Evolutionary conservation across 2,888 invertebrate genomes (phyloP).

Genomic region (Morinoia aosen): DNA sequence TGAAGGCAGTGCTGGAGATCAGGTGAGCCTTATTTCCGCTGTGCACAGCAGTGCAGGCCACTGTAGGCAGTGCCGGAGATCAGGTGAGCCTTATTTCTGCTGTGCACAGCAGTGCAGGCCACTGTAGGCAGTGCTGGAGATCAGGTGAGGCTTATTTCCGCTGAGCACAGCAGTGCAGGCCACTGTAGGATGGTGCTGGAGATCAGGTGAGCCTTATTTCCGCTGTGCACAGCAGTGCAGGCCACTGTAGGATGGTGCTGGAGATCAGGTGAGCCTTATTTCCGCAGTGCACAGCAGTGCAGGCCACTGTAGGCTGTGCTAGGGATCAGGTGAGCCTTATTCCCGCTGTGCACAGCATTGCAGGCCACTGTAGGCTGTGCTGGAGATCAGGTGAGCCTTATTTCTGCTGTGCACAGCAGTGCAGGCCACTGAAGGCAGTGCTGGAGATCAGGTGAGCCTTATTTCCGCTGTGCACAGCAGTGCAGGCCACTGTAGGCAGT

Average conservation of each 20-base stretch:
- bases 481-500: background rate
- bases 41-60: background rate
- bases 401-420: background rate
- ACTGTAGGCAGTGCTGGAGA: background rate
- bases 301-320: background rate
- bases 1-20: background rate
- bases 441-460: conserved; percentile 15
- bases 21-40: background rate
- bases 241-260: background rate
- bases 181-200: background rate
- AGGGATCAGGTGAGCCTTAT: background rate
- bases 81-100: conserved; percentile 16
- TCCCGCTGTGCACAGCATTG: background rate
- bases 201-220: background rate
- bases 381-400: background rate
- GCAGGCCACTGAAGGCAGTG: background rate
- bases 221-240: background rate
- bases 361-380: background rate
- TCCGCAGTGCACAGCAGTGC: background rate
- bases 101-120: background rate
- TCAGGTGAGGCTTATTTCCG: background rate
- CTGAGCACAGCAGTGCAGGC: background rate
- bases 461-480: background rate
- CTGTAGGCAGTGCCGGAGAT: background rate
- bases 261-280: conserved; percentile 25